A percentile compares a stretch with the other conserved stretches of the same genome.
phyloP scores from a whole-genome alignment of 1,140 invertebrate genomes.

The Hypsibius dujardini region DNA sequence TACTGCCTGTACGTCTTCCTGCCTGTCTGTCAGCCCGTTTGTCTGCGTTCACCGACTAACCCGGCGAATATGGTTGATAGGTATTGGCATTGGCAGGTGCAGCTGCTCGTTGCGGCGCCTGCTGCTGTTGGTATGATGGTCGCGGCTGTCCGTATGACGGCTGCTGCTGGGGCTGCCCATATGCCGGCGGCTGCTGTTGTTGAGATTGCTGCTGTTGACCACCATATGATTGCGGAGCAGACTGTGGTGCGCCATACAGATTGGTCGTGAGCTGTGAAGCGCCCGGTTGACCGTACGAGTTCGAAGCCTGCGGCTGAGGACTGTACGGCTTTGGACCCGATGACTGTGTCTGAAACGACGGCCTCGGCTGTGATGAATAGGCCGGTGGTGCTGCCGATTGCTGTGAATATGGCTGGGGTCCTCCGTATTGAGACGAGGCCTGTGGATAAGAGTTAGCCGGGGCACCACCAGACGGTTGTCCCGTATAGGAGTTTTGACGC shows the following conservation, averaged over 20 bases:
- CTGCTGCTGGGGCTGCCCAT: slow-evolving; percentile 22
- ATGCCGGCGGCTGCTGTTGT: slow-evolving; percentile 18
- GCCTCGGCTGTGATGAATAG: not conserved
- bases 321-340: slow-evolving; percentile 15
- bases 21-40: too few species aligned
- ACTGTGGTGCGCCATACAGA: not conserved
- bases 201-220: slow-evolving; percentile 8
- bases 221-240: not conserved
- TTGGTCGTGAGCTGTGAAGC: not conserved
- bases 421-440: too few species aligned
- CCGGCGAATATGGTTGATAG: not conserved
- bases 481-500: not conserved
- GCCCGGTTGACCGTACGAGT: not conserved
- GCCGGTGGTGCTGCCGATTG: not conserved
- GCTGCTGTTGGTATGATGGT: slow-evolving; percentile 19
- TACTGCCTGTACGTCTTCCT: too few species aligned
- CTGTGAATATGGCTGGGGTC: too few species aligned
- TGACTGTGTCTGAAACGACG: not conserved
- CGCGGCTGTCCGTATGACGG: slow-evolving; percentile 16
- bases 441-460: too few species aligned
- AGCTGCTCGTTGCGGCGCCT: slow-evolving; percentile 20
- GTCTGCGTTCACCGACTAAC: not conserved
- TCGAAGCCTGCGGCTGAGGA: not conserved
- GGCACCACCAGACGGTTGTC: not conserved
- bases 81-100: not conserved